A percentile compares a stretch with the other conserved stretches of the same genome.
These are phyloP conservation scores for Incurvaria masculella DNA, from an alignment of 2,888 invertebrate species.

Conservation along the genomic window DNA sequence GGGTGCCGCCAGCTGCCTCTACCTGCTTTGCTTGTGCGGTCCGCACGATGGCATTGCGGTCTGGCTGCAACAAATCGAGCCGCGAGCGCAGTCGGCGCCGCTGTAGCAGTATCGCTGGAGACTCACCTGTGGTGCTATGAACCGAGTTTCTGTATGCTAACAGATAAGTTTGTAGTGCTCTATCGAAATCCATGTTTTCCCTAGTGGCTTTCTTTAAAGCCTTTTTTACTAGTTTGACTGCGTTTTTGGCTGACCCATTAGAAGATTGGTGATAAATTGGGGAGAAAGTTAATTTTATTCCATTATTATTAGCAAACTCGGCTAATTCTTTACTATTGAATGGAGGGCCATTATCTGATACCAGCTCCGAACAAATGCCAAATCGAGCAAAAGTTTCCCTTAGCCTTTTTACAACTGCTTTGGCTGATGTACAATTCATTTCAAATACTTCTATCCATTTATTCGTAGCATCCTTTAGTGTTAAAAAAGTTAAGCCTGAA, in stretches of 20 bases:
- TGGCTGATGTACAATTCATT: no score
- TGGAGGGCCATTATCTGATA: no score
- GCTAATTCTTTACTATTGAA: no score
- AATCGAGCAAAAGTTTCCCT: no score
- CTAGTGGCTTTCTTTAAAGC: slow-evolving; percentile 4
- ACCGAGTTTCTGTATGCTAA: background rate
- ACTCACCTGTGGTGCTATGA: slow-evolving; percentile 1
- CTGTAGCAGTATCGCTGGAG: background rate
- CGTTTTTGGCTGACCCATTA: slow-evolving; percentile 5
- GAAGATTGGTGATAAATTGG: slow-evolving; percentile 6
- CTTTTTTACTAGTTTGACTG: slow-evolving; percentile 5
- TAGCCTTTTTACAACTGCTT: no score
- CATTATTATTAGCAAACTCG: no score
- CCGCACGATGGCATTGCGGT: background rate
- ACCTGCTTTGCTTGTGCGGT: background rate
- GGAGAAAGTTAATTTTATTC: slow-evolving; percentile 5
- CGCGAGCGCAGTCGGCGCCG: background rate
- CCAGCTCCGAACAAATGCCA: no score
- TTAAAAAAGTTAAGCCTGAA: no score
- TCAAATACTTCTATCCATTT: no score
- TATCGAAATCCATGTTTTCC: background rate
- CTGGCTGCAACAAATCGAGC: background rate
- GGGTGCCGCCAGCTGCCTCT: no score
- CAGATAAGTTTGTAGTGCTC: slow-evolving; percentile 1
- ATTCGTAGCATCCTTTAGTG: no score